Conservation (phyloP, 2,113 vertebrate genomes). For the Gnathonemus echidnorhynchus region DNA sequence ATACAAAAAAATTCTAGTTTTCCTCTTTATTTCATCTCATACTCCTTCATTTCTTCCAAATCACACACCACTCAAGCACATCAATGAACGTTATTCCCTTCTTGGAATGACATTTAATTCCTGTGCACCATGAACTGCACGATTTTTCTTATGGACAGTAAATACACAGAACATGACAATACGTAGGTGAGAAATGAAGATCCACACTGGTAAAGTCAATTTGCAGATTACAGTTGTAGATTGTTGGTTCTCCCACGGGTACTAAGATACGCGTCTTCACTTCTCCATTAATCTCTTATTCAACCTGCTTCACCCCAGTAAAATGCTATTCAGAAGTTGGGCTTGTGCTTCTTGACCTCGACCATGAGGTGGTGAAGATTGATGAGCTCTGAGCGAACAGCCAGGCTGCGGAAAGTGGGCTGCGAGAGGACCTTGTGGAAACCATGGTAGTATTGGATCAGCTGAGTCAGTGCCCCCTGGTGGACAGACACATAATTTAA, state of each 20-base stretch:
- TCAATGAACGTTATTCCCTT: neutral
- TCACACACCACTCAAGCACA: neutral
- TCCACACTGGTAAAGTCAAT: neutral
- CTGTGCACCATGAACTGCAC: neutral
- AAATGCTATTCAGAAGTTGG: constrained; percentile 72
- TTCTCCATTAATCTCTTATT: neutral
- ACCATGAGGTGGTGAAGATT: constrained; percentile 94
- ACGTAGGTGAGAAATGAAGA: neutral
- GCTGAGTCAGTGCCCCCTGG: constrained; percentile 82
- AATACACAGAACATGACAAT: neutral
- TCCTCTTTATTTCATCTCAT: neutral
- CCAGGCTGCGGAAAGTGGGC: constrained; percentile 73
- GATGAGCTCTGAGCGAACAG: constrained; percentile 81
- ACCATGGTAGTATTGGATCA: constrained; percentile 90
- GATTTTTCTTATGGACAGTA: neutral
- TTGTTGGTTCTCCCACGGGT: neutral
- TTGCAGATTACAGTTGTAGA: neutral
- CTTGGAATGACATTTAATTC: neutral
- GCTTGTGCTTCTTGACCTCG: constrained; percentile 89
- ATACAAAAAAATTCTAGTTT: no score
- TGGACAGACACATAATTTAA: neutral
- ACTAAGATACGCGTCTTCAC: neutral
- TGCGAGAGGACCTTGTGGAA: constrained; percentile 85
- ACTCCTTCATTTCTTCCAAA: neutral
- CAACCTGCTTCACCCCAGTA: neutral